phyloP scores from a whole-genome alignment of 2,888 invertebrate species.

The Sphinx pinastri region DNA sequence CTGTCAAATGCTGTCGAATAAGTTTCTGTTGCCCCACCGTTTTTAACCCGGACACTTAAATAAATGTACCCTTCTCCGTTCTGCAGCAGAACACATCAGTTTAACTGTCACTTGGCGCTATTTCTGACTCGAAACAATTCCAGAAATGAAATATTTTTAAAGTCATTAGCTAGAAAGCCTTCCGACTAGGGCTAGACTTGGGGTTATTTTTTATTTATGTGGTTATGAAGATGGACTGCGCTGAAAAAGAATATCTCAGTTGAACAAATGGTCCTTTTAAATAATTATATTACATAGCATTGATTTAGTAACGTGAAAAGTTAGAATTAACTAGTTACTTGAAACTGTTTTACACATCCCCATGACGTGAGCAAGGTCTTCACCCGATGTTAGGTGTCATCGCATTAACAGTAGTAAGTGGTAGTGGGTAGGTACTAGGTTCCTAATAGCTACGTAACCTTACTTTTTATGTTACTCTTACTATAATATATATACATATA shows the following conservation, averaged over 20 bases:
- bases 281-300: background rate
- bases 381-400: too few relatives aligned
- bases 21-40: slow-evolving; percentile 42
- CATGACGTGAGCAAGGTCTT: too few relatives aligned
- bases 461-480: too few relatives aligned
- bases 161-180: slow-evolving; percentile 78
- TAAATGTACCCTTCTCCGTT: slow-evolving; percentile 69
- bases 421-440: too few relatives aligned
- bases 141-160: slow-evolving; percentile 80
- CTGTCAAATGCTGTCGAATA: slow-evolving; percentile 33
- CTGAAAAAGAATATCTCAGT: background rate
- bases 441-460: too few relatives aligned
- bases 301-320: background rate
- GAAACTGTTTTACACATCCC: too few relatives aligned
- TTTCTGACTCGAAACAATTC: slow-evolving; percentile 76
- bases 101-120: slow-evolving; percentile 76
- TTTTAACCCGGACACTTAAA: slow-evolving; percentile 62
- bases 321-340: too few relatives aligned
- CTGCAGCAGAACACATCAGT: slow-evolving; percentile 70
- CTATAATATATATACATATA: too few relatives aligned
- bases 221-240: slow-evolving; percentile 25
- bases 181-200: slow-evolving; percentile 56
- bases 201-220: slow-evolving; percentile 69
- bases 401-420: too few relatives aligned
- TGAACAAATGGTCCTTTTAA: background rate